These are phyloP conservation scores for Nesogale talazaci DNA, from an alignment of 2,113 vertebrate genomes.

Conservation along the genomic window DNA sequence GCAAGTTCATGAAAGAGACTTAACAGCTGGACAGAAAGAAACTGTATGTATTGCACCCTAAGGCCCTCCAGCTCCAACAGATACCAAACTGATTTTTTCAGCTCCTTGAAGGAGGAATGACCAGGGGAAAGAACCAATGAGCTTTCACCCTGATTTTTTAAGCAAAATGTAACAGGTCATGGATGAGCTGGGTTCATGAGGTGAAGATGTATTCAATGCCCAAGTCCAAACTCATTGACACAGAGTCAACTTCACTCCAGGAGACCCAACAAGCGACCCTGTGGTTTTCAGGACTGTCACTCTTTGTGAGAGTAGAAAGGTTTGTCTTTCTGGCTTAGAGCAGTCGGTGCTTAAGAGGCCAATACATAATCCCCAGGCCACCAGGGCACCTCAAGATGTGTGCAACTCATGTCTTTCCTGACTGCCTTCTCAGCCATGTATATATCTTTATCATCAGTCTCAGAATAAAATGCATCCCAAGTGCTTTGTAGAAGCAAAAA, in stretches of 20 bases:
- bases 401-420: not conserved
- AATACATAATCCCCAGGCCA: too few relatives aligned
- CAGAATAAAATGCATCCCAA: not conserved
- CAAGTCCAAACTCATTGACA: too few relatives aligned
- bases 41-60: not conserved
- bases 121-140: not conserved
- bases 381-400: too few relatives aligned
- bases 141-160: conserved; percentile 27
- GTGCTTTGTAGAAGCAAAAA: not conserved
- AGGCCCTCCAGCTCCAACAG: not conserved
- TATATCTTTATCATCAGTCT: not conserved
- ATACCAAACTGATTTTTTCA: not conserved
- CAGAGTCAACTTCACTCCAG: too few relatives aligned
- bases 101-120: not conserved
- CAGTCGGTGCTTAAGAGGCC: too few relatives aligned
- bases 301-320: too few relatives aligned
- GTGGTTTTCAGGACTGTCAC: too few relatives aligned
- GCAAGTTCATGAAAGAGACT: not conserved
- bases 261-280: too few relatives aligned
- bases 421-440: not conserved
- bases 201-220: not conserved
- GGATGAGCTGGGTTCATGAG: not conserved
- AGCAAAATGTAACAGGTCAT: not conserved
- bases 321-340: too few relatives aligned
- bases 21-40: not conserved